Evolutionary conservation across 1,140 invertebrate species (phyloP).

Genomic region (Drosophila mojavensis): DNA sequence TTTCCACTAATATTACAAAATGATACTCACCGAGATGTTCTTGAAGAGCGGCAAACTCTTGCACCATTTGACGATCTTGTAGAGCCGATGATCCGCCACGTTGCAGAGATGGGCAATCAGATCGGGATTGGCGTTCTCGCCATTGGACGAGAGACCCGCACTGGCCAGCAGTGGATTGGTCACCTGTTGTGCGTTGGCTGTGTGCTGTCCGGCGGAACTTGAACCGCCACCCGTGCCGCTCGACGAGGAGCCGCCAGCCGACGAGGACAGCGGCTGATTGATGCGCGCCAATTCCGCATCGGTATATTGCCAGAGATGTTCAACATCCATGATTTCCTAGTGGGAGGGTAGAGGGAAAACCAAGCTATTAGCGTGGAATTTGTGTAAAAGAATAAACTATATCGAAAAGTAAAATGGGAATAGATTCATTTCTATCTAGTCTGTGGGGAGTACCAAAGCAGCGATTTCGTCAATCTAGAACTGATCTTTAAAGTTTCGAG

Average conservation of each 20-base stretch:
- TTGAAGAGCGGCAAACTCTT: conserved; percentile 98
- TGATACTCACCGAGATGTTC: conserved; percentile 92
- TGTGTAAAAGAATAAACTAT: too few species aligned
- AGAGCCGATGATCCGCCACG: conserved; percentile 97
- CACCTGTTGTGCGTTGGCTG: conserved; percentile 83
- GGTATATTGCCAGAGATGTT: conserved; percentile 96
- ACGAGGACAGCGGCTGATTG: conserved; percentile 83
- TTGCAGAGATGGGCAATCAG: conserved; percentile 95
- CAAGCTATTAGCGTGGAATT: background rate
- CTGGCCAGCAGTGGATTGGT: conserved; percentile 87
- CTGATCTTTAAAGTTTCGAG: too few species aligned
- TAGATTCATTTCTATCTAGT: too few species aligned
- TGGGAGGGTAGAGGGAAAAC: conserved; percentile 31
- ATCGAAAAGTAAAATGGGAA: too few species aligned
- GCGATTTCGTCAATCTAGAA: too few species aligned
- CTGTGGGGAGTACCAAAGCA: too few species aligned
- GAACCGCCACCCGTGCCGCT: conserved; percentile 39
- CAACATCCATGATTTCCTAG: conserved; percentile 97
- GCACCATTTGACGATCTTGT: conserved; percentile 99
- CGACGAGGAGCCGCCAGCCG: conserved; percentile 64
- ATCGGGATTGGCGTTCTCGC: conserved; percentile 90
- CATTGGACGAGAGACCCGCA: conserved; percentile 86
- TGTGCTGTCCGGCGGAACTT: conserved; percentile 49
- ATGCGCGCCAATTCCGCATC: conserved; percentile 88
- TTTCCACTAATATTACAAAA: background rate